These are phyloP conservation scores for Drosophila paucipuncta DNA, from an alignment of 2,888 invertebrate species.

Conservation along the genomic window DNA sequence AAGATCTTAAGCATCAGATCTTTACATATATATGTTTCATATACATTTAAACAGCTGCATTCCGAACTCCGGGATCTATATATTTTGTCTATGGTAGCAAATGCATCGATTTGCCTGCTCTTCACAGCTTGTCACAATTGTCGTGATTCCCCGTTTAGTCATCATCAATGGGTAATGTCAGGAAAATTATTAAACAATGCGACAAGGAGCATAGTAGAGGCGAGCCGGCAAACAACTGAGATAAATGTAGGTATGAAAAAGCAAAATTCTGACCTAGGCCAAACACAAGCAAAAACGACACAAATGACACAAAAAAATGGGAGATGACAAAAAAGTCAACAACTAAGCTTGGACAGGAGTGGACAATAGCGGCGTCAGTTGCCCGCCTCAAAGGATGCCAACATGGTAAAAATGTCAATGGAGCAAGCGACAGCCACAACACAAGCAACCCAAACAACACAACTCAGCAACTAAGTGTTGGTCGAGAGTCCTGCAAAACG, in stretches of 20 bases:
- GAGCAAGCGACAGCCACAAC: constrained; percentile 34
- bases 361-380: constrained; percentile 42
- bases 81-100: not conserved
- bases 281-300: constrained; percentile 22
- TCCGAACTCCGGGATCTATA: not conserved
- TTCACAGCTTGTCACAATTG: not conserved
- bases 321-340: constrained; percentile 15
- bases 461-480: constrained; percentile 33
- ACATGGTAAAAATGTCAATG: constrained; percentile 49
- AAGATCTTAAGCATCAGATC: not conserved
- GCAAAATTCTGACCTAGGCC: constrained; percentile 63
- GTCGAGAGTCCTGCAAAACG: constrained; percentile 17
- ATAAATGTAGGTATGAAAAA: constrained; percentile 58
- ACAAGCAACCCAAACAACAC: constrained; percentile 12
- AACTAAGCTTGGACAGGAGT: constrained; percentile 9
- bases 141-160: not conserved
- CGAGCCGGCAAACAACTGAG: constrained; percentile 30
- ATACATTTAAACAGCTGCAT: not conserved
- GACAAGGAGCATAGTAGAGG: not conserved
- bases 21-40: not conserved
- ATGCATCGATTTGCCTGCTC: not conserved
- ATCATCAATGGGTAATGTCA: constrained; percentile 25
- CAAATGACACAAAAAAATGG: constrained; percentile 40
- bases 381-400: constrained; percentile 26
- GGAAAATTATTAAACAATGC: constrained; percentile 76